A percentile compares a stretch with the other conserved stretches of the same genome.
phyloP scores from a whole-genome alignment of 2,888 invertebrate species.

The Athripsodes cinereus region DNA sequence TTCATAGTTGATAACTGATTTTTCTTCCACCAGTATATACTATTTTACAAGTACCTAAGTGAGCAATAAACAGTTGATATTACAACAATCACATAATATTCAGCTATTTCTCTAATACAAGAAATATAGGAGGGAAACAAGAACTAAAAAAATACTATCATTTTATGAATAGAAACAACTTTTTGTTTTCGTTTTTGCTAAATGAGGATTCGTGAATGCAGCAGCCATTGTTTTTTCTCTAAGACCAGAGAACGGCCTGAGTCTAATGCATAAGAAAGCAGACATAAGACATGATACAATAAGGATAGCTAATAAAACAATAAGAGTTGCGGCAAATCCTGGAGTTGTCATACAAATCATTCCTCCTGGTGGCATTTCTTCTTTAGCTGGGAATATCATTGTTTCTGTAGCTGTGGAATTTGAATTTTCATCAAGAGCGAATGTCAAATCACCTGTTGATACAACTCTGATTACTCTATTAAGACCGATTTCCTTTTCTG shows the following conservation, averaged over 20 bases:
- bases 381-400: constrained; percentile 65
- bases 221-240: constrained; percentile 51
- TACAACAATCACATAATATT: not conserved
- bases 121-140: constrained; percentile 17
- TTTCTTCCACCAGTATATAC: not conserved
- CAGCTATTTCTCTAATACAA: not conserved
- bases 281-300: constrained; percentile 81
- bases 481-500: constrained; percentile 80
- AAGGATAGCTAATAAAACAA: constrained; percentile 75
- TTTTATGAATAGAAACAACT: constrained; percentile 65
- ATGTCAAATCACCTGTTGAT: constrained; percentile 84
- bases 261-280: constrained; percentile 75
- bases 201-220: constrained; percentile 32
- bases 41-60: not conserved
- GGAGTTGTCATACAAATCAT: constrained; percentile 92
- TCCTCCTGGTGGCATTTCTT: constrained; percentile 44
- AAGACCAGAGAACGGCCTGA: constrained; percentile 61
- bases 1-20: not conserved
- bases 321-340: constrained; percentile 83
- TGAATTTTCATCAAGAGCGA: constrained; percentile 65
- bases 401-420: constrained; percentile 56
- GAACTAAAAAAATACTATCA: not conserved
- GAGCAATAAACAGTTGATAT: not conserved
- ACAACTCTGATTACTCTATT: constrained; percentile 87
- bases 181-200: constrained; percentile 40